Conservation (phyloP, 2,113 vertebrate species). For the Dendrocopos noguchii region DNA sequence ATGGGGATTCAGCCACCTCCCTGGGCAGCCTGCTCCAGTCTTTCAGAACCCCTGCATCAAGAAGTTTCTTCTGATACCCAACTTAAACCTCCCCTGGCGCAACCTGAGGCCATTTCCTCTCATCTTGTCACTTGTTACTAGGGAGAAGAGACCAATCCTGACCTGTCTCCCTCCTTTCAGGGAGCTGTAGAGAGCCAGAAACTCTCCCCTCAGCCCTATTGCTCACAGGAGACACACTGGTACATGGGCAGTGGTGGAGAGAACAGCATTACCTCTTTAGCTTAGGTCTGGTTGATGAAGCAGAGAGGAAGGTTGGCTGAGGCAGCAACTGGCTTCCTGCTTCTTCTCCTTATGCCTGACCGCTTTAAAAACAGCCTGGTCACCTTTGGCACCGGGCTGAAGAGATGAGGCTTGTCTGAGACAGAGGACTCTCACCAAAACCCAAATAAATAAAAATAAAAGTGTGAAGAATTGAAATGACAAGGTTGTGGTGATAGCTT, state of each 20-base stretch:
- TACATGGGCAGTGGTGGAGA: not conserved
- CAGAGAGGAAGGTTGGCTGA: not conserved
- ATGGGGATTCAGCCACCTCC: no score
- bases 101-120: no score
- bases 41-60: no score
- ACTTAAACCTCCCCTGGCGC: no score
- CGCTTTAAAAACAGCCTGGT: conserved; percentile 25
- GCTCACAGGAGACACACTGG: not conserved
- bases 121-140: no score
- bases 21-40: no score
- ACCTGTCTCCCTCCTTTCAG: no score
- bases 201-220: not conserved
- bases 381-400: conserved; percentile 40
- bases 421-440: conserved; percentile 42
- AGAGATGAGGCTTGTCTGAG: conserved; percentile 38
- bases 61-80: no score
- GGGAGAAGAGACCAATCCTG: no score
- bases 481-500: conserved; percentile 62
- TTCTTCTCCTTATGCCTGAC: conserved; percentile 1
- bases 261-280: not conserved
- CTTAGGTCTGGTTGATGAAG: not conserved
- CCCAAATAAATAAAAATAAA: not conserved
- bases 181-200: no score
- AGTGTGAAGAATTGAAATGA: conserved; percentile 78
- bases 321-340: not conserved